Evolutionary conservation across 2,888 invertebrate genomes (phyloP), one percentile per base, ranked within the genome.

Genomic region (Pollenia labialis): DNA sequence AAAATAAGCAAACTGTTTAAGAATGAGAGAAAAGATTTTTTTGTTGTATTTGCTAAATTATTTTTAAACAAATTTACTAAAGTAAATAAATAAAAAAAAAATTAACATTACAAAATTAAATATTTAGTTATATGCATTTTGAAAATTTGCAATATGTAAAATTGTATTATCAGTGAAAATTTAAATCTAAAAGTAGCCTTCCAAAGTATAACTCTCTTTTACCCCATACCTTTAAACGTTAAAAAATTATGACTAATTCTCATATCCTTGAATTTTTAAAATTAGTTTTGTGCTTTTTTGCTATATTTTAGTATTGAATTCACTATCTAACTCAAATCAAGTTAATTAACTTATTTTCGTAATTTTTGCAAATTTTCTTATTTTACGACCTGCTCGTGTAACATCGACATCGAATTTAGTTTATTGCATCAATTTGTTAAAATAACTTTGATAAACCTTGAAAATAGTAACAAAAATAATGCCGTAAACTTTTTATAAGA

Each of bases 371-470:
- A 83, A 83, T 50, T 52, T 18, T 23, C n/a, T 23, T 46, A 48
- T 87, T 87, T 84, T 87, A 87, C 54, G 87, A 77, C 69, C 58
- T 77, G 14, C 81, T 81, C 77, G 74, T 87, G 84, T 74, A 52
- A 66, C 83, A 52, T 60, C 18, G 44, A 54, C 56, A 74, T 72
- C 60, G 68, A 62, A 54, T 79, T 46, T 44, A 32, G 71, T 87
- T 87, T 86, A 75, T 83, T 66, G 72, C 18, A 46, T 50, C 66
- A 48, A 76, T 82, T 83, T 42, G 40, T 44, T 66, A 18, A 18
- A 50, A 58, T 48, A 71, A 71, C 54, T 79, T 58, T 32, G 42
- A 42, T 16, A 56, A 64, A 66, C 66, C 71, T 74, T 74, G 56
- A 77, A 66, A 32, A 48, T 3, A 7, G 6, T 54, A 14, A 62